Conservation (phyloP, 1,140 invertebrate species). For the Ostrea edulis region DNA sequence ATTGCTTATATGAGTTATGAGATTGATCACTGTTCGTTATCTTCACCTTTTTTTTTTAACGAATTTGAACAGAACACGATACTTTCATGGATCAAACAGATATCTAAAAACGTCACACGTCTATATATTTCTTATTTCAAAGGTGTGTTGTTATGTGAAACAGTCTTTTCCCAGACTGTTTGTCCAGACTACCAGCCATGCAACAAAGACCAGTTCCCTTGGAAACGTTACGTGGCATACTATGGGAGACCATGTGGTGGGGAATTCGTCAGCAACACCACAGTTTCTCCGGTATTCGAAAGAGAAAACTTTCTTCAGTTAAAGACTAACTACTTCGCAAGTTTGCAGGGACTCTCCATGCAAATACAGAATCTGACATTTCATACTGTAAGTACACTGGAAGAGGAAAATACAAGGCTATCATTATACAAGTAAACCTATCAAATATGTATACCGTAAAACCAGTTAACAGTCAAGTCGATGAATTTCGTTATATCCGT, state of each 20-base stretch:
- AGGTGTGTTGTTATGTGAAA: neutral
- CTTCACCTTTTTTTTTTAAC: too few species aligned
- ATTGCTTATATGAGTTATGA: too few species aligned
- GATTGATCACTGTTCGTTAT: too few species aligned
- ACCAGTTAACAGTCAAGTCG: too few species aligned
- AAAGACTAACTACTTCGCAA: neutral
- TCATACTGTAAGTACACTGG: neutral
- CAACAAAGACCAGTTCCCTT: neutral
- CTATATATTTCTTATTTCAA: neutral
- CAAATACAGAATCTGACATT: constrained; percentile 18
- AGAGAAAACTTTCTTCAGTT: neutral
- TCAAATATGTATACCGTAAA: too few species aligned
- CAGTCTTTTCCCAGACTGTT: neutral
- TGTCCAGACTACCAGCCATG: neutral
- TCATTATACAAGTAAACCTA: too few species aligned
- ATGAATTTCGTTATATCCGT: too few species aligned
- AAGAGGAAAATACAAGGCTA: too few species aligned
- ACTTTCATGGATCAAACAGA: too few species aligned
- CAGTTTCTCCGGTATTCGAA: neutral
- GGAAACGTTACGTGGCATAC: neutral
- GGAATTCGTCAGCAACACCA: neutral
- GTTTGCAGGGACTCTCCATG: neutral
- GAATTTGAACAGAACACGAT: too few species aligned
- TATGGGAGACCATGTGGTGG: constrained; percentile 4
- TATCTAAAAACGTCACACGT: too few species aligned